A percentile compares a stretch with the other conserved stretches of the same genome.
phyloP scores from a whole-genome alignment of 2,113 vertebrate species.

The Chelonoidis abingdonii region DNA sequence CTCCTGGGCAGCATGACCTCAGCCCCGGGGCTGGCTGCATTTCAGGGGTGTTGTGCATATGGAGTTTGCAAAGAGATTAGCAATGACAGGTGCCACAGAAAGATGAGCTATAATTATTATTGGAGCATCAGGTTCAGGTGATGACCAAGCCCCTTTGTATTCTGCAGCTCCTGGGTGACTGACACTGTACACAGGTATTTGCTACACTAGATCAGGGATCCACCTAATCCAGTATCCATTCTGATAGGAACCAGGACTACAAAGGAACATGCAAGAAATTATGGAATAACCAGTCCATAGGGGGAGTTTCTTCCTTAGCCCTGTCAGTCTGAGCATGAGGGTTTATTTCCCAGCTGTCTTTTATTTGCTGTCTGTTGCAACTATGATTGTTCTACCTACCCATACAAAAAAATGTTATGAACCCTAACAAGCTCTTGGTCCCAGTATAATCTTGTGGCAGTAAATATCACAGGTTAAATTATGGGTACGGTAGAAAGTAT shows the following conservation, averaged over 20 bases:
- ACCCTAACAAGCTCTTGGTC: background rate
- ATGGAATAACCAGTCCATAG: background rate
- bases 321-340: background rate
- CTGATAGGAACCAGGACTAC: background rate
- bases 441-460: fast-evolving
- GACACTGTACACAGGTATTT: background rate
- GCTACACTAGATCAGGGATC: background rate
- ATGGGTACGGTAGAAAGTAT: background rate
- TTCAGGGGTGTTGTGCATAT: background rate
- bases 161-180: background rate
- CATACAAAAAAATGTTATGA: background rate
- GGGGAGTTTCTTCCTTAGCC: background rate
- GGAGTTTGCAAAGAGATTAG: background rate
- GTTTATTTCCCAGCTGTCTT: background rate
- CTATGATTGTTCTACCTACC: background rate
- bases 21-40: background rate
- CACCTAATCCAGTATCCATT: background rate
- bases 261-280: background rate
- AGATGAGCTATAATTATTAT: background rate
- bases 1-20: background rate
- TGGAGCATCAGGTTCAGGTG: background rate
- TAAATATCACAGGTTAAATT: background rate
- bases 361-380: background rate
- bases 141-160: background rate
- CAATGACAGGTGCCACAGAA: background rate